Conservation (phyloP, 2,888 invertebrate genomes). For the Elmis aenea region DNA sequence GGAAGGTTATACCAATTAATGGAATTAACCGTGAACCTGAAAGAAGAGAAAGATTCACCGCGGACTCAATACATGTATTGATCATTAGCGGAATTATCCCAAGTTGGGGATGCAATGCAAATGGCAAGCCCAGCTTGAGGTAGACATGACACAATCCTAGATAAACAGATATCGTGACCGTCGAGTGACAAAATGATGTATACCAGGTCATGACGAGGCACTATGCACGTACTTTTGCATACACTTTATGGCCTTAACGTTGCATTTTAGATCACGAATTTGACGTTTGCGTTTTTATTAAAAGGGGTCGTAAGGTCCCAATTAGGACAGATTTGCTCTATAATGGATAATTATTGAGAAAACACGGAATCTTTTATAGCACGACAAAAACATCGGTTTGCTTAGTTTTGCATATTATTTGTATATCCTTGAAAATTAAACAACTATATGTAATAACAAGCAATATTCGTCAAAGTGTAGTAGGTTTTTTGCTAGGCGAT, state of each 20-base stretch:
- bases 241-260: constrained; percentile 22
- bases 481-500: too few relatives aligned
- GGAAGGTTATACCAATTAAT: too few relatives aligned
- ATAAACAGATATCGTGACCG: constrained; percentile 30
- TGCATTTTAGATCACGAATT: constrained; percentile 32
- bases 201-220: constrained; percentile 23
- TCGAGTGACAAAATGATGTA: constrained; percentile 31
- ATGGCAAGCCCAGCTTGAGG: constrained; percentile 21
- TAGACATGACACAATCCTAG: constrained; percentile 21
- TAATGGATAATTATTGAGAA: constrained; percentile 24
- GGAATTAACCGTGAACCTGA: too few relatives aligned
- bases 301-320: constrained; percentile 29
- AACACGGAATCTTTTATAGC: constrained; percentile 16
- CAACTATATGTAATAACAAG: too few relatives aligned
- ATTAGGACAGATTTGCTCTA: constrained; percentile 29
- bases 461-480: too few relatives aligned
- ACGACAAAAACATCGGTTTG: too few relatives aligned
- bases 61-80: too few relatives aligned
- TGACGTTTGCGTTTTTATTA: constrained; percentile 29
- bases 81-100: not conserved
- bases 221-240: constrained; percentile 22
- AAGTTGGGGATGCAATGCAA: constrained; percentile 19
- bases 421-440: too few relatives aligned
- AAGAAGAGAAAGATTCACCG: too few relatives aligned
- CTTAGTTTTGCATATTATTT: too few relatives aligned